Percentiles rank a stretch among this genome's conserved stretches.
These are phyloP conservation scores for Lamproptera curius DNA, from an alignment of 2,888 invertebrate species.

Conservation along the genomic window DNA sequence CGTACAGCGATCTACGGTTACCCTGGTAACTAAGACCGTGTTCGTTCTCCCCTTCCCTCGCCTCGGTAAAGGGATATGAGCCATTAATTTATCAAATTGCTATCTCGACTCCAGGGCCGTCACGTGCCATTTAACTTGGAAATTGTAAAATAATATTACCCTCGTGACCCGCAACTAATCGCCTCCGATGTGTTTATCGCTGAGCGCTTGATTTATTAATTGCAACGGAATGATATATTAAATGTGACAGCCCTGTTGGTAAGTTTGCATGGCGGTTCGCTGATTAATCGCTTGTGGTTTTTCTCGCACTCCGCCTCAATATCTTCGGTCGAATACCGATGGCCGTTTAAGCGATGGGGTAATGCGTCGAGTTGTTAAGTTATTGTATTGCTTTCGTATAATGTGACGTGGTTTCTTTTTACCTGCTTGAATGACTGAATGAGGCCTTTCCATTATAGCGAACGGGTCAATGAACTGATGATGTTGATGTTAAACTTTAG, in stretches of 20 bases:
- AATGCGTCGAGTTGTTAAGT: slow-evolving; percentile 58
- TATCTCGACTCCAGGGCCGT: slow-evolving; percentile 14
- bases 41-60: slow-evolving; percentile 16
- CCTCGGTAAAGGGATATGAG: slow-evolving; percentile 16
- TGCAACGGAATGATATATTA: background rate
- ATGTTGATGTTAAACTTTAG: too few relatives aligned
- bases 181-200: background rate
- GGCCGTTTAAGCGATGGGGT: slow-evolving; percentile 42
- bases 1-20: slow-evolving; percentile 18
- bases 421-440: slow-evolving; percentile 36
- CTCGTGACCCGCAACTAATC: slow-evolving; percentile 1
- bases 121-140: slow-evolving; percentile 11
- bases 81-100: slow-evolving; percentile 20
- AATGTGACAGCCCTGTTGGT: slow-evolving; percentile 1
- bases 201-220: background rate
- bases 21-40: slow-evolving; percentile 18
- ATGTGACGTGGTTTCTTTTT: slow-evolving; percentile 35
- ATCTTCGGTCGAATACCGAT: slow-evolving; percentile 52
- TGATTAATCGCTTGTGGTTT: slow-evolving; percentile 16
- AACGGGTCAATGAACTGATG: slow-evolving; percentile 7
- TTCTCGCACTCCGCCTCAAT: slow-evolving; percentile 28
- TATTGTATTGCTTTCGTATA: slow-evolving; percentile 58
- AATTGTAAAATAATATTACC: slow-evolving; percentile 10
- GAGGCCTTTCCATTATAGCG: slow-evolving; percentile 34
- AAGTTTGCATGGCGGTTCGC: slow-evolving; percentile 4